Base-by-base conservation (phyloP, 2,113 vertebrate genomes). In the Xiphias gladius region DNA sequence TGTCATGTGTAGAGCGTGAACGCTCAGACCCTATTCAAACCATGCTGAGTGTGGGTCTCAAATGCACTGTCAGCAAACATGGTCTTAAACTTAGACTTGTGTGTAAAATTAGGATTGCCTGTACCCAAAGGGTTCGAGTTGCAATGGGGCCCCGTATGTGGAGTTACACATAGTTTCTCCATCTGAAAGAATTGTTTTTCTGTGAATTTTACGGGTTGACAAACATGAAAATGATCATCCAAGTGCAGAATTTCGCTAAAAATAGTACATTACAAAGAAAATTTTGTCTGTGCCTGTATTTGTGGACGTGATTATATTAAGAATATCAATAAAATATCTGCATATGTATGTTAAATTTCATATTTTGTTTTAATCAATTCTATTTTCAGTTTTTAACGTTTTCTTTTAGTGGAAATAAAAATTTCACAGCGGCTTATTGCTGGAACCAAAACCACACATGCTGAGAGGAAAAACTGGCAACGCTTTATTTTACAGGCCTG, bases 281-380 rank as follows among this genome's bases (percentile, higher is more conserved):
- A 12, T 39, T n/a, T 57, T 76, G 11, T 67, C 3, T 73, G 67
- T 54, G 57, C 13, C 35, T 78, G 55, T 79, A 0, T 74, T 55
- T 62, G 28, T 63, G 22, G 30, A 48, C 6, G 14, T n/a, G 1
- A 35, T 32, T 62, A 39, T 20, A 24, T 48, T 54, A 6, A 46
- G 1, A 66, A 43, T 1, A 61, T 5, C 37, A 81, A 73, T 81
- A 76, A 76, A 61, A 1, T 17, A 43, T 19, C 4, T 55, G 58
- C 50, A 11, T 14, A 58, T 0, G 20, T 59, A 13, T 68, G 1
- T n/a, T 17, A 30, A 10, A 17, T 10, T 55, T 7, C 0, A n/a
- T 19, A 20, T 12, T 35, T 52, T 13, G 5, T 16, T 43, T 50
- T 2, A 26, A 59, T 69, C 1, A 3, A 50, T 9, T 58, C 1